Conservation (phyloP, 2,888 invertebrate genomes). For the Cheilosia soror region DNA sequence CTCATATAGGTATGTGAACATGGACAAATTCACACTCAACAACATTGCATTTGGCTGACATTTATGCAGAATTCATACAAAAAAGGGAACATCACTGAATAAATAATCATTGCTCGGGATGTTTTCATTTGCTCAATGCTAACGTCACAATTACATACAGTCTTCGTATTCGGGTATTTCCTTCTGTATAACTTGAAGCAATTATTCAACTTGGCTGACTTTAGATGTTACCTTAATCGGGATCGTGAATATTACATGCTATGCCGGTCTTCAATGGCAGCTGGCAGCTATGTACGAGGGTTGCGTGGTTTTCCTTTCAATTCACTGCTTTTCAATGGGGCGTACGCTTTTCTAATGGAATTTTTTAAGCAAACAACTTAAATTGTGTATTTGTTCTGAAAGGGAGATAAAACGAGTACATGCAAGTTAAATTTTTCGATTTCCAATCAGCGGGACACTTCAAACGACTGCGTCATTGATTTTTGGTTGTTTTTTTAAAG, state of each 20-base stretch:
- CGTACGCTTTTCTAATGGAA: background rate
- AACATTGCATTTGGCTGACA: conserved; percentile 10
- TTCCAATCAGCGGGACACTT: conserved; percentile 20
- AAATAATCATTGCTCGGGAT: conserved; percentile 15
- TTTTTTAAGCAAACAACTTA: conserved; percentile 11
- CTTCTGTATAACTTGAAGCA: conserved; percentile 15
- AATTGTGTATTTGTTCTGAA: background rate
- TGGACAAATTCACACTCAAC: conserved; percentile 3
- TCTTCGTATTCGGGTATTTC: background rate
- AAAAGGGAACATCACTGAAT: conserved; percentile 3
- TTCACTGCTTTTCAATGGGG: background rate
- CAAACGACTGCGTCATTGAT: conserved; percentile 1
- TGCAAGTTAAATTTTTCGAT: background rate
- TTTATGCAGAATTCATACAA: conserved; percentile 10
- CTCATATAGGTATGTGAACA: background rate
- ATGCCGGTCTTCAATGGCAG: background rate
- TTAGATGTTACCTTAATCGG: conserved; percentile 7
- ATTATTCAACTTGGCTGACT: conserved; percentile 37
- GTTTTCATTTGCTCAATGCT: conserved; percentile 20
- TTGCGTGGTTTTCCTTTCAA: background rate
- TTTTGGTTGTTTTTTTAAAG: background rate
- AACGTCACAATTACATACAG: background rate
- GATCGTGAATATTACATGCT: conserved; percentile 6
- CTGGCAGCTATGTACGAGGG: background rate
- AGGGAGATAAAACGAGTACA: conserved; percentile 5